Evolutionary conservation across 2,797 vertebrate genomes (phyloP).

Genomic region (Dallia pectoralis): DNA sequence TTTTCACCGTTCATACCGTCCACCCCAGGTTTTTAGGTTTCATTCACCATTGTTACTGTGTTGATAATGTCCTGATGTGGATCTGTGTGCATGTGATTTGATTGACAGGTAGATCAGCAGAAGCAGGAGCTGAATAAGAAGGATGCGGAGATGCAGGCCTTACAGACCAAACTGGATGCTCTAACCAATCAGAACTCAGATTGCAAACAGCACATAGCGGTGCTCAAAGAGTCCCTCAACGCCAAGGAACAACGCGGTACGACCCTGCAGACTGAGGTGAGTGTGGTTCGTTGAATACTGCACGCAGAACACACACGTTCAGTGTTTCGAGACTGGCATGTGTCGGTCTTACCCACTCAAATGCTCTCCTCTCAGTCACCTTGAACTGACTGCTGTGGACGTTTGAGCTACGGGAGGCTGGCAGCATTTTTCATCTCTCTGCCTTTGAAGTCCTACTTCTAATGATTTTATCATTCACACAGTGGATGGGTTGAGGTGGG

Average conservation of each 20-base stretch:
- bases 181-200: constrained; percentile 99
- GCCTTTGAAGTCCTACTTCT: constrained; percentile 63
- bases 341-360: background rate
- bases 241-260: constrained; percentile 97
- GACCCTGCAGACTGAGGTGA: constrained; percentile 97
- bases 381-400: background rate
- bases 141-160: constrained; percentile 94
- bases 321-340: background rate
- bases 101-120: constrained; percentile 88
- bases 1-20: no score
- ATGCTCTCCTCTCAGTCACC: background rate
- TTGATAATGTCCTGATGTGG: background rate
- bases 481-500: constrained; percentile 25
- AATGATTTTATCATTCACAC: constrained; percentile 68
- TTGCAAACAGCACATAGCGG: constrained; percentile 98
- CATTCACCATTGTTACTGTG: background rate
- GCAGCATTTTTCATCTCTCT: constrained; percentile 55
- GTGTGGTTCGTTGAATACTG: constrained; percentile 5
- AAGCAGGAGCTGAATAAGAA: constrained; percentile 97
- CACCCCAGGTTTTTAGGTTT: background rate
- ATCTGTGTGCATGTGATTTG: constrained; percentile 4
- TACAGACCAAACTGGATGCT: constrained; percentile 98
- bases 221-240: constrained; percentile 96
- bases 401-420: constrained; percentile 48
- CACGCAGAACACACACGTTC: background rate